Conservation (phyloP, 2,113 vertebrate genomes). For the Phylloscopus trochilus region DNA sequence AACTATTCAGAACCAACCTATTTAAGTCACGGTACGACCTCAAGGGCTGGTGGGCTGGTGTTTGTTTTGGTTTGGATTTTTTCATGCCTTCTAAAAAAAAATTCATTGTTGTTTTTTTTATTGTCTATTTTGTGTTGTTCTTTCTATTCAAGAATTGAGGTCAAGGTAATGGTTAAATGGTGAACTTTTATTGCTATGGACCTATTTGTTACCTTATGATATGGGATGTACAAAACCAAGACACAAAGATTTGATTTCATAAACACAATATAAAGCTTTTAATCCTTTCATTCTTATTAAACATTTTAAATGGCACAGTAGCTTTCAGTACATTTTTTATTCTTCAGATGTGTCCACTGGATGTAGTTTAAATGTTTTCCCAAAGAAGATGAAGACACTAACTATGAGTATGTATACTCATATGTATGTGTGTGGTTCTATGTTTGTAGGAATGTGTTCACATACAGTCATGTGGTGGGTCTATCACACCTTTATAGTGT, state of each 20-base stretch:
- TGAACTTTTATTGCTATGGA: slow-evolving; percentile 59
- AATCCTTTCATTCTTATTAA: background rate
- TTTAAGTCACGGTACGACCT: slow-evolving; percentile 2
- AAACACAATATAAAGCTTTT: slow-evolving; percentile 35
- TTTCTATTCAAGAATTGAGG: slow-evolving; percentile 50
- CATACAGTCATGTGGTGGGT: background rate
- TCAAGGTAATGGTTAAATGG: slow-evolving; percentile 50
- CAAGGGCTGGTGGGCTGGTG: background rate
- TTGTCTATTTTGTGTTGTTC: background rate
- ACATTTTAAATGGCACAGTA: background rate
- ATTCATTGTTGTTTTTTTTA: background rate
- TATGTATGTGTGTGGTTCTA: background rate
- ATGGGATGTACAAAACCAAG: slow-evolving; percentile 9
- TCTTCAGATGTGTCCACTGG: background rate
- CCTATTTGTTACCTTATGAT: slow-evolving; percentile 53
- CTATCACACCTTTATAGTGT: background rate
- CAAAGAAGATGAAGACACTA: background rate
- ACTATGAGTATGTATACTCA: background rate
- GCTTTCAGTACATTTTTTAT: background rate
- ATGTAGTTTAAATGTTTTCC: background rate
- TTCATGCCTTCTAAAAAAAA: background rate
- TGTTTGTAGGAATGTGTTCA: background rate
- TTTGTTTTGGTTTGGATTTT: background rate
- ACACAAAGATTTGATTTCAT: slow-evolving; percentile 31
- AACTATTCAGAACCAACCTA: background rate